Percentiles rank a stretch among this genome's conserved stretches.
Evolutionary conservation across 64 coral and sea anemone genomes (phyloP).

Genomic region (Stylophora pistillata): DNA sequence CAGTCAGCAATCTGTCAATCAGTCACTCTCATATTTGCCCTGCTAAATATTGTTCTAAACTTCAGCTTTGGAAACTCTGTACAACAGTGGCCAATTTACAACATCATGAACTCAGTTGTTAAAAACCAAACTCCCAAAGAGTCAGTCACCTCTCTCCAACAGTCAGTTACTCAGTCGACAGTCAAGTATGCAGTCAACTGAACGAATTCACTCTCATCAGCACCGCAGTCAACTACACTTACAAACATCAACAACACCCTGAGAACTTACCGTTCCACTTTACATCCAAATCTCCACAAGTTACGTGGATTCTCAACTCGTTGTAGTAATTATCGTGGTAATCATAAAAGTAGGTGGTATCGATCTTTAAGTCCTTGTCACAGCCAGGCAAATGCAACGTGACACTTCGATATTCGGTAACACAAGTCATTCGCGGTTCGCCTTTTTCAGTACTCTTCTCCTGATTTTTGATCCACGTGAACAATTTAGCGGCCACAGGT

Average conservation of each 20-base stretch:
- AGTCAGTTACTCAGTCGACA: no score
- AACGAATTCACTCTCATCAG: no score
- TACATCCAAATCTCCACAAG: constrained; percentile 67
- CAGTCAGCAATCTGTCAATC: no score
- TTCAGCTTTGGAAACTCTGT: no score
- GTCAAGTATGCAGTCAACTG: no score
- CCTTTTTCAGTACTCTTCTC: constrained; percentile 2
- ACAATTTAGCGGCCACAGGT: constrained; percentile 67
- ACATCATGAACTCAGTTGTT: no score
- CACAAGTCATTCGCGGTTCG: constrained; percentile 56
- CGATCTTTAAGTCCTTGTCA: constrained; percentile 32
- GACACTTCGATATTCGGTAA: constrained; percentile 22
- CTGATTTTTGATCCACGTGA: constrained; percentile 50
- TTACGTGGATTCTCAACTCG: constrained; percentile 43
- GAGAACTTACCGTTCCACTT: not conserved
- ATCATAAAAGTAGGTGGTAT: constrained; percentile 59
- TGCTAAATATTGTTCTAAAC: no score
- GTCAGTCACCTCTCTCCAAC: no score
- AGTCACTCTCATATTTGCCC: no score
- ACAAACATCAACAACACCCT: not conserved
- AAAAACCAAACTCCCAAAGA: no score
- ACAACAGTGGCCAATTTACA: no score
- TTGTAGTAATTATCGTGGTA: constrained; percentile 45
- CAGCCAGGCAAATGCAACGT: constrained; percentile 48
- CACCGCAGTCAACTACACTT: no score